Evolutionary conservation across 2,113 vertebrate species (phyloP), one percentile per base, ranked within the genome.

Genomic region (Oryzias curvinotus): DNA sequence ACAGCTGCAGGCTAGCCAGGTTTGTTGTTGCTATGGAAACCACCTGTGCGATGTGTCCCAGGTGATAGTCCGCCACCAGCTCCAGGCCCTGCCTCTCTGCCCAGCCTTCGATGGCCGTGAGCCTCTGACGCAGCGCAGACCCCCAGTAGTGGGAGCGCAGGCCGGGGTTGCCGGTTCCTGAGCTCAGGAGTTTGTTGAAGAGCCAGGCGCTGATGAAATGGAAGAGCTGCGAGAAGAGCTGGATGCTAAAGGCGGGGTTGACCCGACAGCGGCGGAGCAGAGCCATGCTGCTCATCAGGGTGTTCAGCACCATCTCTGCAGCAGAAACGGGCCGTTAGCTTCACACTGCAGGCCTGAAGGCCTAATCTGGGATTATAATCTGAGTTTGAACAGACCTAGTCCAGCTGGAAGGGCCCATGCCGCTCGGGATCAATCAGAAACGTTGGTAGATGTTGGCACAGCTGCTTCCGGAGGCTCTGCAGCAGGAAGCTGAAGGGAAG

Each of bases 151-250:
- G 94, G 0, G 95, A 96, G 68, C 94, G 92, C 12, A 96, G 86
- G 30, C 92, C 93, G 0, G 89, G 93, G 12, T 42, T 4, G 45
- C 30, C n/a, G 70, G 93, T 89, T 4, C 91, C 91, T 10, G 91
- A 91, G 0, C 87, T 91, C 61, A 95, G 91, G 59, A 98, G 78
- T 78, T 89, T 89, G 85, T 98, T 98, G 80, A 98, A 95, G 57
- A 98, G 93, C 96, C 96, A 97, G 87, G 93, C 87, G 46, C 96
- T 97, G 88, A 95, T 92, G 70, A 95, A 98, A 68, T 98, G 96
- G 75, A 98, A 96, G 17, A 97, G 92, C 82, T 97, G 96, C 1
- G 96, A 98, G 91, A 98, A 98, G 25, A 98, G 93, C 89, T 98
- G 96, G 82, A 98, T 96, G 75, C 95, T 96, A 28, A 97, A 86